These are phyloP conservation scores for Drosophila kokeensis DNA, from an alignment of 2,888 invertebrate genomes.

Conservation along the genomic window DNA sequence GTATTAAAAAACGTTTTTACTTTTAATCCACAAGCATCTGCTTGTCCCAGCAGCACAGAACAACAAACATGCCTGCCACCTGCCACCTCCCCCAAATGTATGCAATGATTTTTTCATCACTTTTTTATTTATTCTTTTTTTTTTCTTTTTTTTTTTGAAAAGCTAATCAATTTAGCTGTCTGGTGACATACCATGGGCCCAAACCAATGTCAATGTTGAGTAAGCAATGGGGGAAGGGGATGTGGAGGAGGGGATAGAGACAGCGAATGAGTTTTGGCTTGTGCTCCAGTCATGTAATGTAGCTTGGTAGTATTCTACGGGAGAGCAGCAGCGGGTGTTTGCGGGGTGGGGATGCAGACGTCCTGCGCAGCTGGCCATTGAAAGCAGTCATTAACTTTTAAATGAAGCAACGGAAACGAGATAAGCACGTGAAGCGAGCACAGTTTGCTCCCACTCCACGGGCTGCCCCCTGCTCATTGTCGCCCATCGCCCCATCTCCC, in stretches of 20 bases:
- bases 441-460: background rate
- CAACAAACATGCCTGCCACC: constrained; percentile 8
- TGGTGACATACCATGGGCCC: constrained; percentile 65
- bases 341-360: constrained; percentile 6
- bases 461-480: background rate
- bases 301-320: background rate
- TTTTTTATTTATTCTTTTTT: constrained; percentile 2
- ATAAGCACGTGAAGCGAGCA: constrained; percentile 77
- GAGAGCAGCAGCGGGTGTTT: background rate
- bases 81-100: constrained; percentile 63
- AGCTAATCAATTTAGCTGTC: constrained; percentile 80
- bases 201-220: constrained; percentile 49
- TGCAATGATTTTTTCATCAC: constrained; percentile 60
- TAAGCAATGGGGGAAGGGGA: background rate
- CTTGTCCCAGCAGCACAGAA: background rate
- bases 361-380: constrained; percentile 62
- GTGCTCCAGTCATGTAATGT: constrained; percentile 25
- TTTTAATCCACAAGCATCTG: constrained; percentile 28
- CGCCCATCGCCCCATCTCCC: background rate
- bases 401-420: constrained; percentile 81
- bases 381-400: constrained; percentile 82
- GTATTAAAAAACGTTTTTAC: constrained; percentile 47
- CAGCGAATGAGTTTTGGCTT: constrained; percentile 10
- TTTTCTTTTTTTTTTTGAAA: constrained; percentile 34
- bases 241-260: background rate